Percentiles rank a stretch among this genome's conserved stretches.
These are phyloP conservation scores for Mirza zaza DNA, from an alignment of 2,113 vertebrate genomes.

Conservation along the genomic window DNA sequence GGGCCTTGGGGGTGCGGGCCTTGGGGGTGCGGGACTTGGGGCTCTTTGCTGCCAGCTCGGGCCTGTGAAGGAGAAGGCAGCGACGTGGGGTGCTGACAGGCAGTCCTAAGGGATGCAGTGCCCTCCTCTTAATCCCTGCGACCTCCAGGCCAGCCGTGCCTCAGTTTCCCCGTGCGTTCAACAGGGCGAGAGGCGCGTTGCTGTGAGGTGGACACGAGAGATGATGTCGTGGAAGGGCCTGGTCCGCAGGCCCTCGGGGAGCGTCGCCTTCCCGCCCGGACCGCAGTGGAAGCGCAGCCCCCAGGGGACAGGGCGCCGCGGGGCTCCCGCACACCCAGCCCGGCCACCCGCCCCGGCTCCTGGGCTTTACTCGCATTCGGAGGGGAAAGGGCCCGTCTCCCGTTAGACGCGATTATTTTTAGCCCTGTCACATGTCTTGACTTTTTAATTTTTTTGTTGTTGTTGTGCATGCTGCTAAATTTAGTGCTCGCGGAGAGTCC, in stretches of 20 bases:
- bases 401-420: slow-evolving; percentile 72
- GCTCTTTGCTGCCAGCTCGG: neutral
- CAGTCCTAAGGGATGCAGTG: neutral
- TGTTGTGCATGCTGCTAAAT: slow-evolving; percentile 72
- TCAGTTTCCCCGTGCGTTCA: neutral
- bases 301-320: neutral
- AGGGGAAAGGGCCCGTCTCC: slow-evolving; percentile 53
- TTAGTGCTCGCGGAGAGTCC: neutral
- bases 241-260: rapidly evolving
- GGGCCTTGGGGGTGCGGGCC: neutral
- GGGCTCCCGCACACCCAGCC: neutral
- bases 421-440: slow-evolving; percentile 67
- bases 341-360: neutral
- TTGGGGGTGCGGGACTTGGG: neutral
- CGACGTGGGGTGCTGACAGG: neutral
- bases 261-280: neutral
- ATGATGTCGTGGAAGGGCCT: neutral
- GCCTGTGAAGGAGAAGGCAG: neutral
- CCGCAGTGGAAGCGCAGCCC: too few species aligned
- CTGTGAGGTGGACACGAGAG: neutral
- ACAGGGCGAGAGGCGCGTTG: rapidly evolving
- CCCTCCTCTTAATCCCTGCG: neutral
- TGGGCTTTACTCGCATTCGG: neutral
- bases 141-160: neutral
- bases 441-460: slow-evolving; percentile 43